A percentile compares a stretch with the other conserved stretches of the same genome.
phyloP scores from a whole-genome alignment of 2,797 vertebrate species.

The Bovichtus diacanthus region DNA sequence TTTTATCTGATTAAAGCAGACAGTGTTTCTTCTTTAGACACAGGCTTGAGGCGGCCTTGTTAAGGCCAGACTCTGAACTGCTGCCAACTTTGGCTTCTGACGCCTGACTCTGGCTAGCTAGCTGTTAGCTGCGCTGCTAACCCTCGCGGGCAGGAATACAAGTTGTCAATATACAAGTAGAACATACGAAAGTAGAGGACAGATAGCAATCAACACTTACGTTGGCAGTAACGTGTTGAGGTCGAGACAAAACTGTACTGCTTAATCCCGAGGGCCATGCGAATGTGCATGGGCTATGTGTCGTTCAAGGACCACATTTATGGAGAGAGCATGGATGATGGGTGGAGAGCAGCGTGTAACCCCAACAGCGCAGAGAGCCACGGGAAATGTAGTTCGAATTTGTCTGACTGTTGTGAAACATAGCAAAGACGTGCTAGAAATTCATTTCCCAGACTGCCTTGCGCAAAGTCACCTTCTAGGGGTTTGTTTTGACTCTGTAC shows the following conservation, averaged over 20 bases:
- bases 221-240: not conserved
- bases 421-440: fast-evolving
- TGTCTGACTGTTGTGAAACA: fast-evolving
- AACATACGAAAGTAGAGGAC: not conserved
- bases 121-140: conserved; percentile 36
- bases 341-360: conserved; percentile 56
- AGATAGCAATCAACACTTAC: conserved; percentile 50
- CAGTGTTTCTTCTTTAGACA: not conserved
- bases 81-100: conserved; percentile 61
- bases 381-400: conserved; percentile 61
- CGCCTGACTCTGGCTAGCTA: conserved; percentile 38
- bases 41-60: not conserved
- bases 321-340: not conserved
- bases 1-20: not conserved
- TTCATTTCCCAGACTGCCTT: conserved; percentile 26
- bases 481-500: not conserved
- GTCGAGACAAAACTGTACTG: not conserved
- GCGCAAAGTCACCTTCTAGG: not conserved
- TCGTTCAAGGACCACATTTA: conserved; percentile 57
- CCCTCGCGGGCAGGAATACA: not conserved
- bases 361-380: not conserved
- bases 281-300: conserved; percentile 1
- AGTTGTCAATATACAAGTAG: not conserved
- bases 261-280: conserved; percentile 42
- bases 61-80: conserved; percentile 42